Evolutionary conservation across 2,888 invertebrate species (phyloP).

Genomic region (Pantelozetes paolii): DNA sequence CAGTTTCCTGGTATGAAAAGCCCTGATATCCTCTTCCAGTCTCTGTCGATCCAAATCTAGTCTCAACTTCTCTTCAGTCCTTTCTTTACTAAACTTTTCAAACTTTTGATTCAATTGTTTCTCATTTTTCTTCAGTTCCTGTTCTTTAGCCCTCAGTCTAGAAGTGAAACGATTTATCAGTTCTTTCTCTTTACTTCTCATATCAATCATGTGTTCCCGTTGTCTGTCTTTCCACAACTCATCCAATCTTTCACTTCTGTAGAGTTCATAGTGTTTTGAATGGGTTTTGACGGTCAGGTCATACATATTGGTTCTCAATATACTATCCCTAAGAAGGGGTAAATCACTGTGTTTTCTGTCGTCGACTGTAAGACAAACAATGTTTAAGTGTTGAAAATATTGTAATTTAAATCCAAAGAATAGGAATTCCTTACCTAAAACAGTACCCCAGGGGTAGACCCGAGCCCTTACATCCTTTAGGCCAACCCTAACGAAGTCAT

Average conservation of each 20-base stretch:
- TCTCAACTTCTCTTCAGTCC: conserved; percentile 86
- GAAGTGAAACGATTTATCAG: conserved; percentile 96
- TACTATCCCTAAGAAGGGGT: conserved; percentile 95
- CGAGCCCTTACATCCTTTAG: conserved; percentile 93
- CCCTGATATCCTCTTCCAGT: conserved; percentile 87
- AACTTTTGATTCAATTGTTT: conserved; percentile 94
- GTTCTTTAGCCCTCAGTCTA: conserved; percentile 94
- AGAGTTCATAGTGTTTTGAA: conserved; percentile 89
- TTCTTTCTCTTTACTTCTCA: conserved; percentile 94
- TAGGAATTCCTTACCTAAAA: conserved; percentile 69
- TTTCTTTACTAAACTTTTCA: conserved; percentile 89
- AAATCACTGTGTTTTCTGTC: conserved; percentile 99
- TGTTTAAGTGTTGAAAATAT: too few relatives aligned
- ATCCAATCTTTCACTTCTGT: conserved; percentile 79
- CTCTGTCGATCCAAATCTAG: conserved; percentile 85
- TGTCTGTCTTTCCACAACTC: conserved; percentile 90
- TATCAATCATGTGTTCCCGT: conserved; percentile 74
- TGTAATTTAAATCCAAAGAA: too few relatives aligned
- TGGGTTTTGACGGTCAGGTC: conserved; percentile 98
- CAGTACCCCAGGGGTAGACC: conserved; percentile 99
- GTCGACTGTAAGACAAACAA: conserved; percentile 64
- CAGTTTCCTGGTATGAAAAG: conserved; percentile 67
- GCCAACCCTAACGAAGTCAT: conserved; percentile 92
- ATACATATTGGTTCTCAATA: conserved; percentile 98
- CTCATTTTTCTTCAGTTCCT: conserved; percentile 92